These are phyloP conservation scores for Cardiocondyla obscurior DNA, from an alignment of 1,140 invertebrate species.

Conservation along the genomic window DNA sequence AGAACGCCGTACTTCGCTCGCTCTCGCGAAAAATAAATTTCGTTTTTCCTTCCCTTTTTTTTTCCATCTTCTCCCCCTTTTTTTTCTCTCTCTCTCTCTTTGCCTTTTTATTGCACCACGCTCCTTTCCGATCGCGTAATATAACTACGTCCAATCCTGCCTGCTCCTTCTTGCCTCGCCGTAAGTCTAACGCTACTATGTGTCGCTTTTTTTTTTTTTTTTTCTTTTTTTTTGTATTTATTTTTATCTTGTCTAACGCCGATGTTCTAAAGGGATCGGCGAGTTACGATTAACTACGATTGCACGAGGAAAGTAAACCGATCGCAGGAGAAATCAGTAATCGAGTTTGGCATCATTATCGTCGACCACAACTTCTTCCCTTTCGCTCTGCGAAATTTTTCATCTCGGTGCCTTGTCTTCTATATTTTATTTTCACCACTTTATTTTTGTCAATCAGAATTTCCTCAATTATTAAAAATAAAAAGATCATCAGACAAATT, in stretches of 20 bases:
- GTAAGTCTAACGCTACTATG: conserved; percentile 7
- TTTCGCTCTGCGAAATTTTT: background rate
- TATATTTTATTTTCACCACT: no score
- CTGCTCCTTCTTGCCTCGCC: background rate
- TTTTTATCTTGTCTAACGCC: conserved; percentile 15
- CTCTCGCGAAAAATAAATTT: conserved; percentile 32
- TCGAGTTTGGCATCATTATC: conserved; percentile 18
- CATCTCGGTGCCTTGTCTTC: no score
- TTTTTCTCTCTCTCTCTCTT: background rate
- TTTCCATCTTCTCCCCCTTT: background rate
- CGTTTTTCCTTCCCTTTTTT: background rate
- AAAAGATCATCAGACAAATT: conserved; percentile 23
- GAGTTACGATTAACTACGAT: conserved; percentile 25
- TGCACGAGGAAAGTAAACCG: conserved; percentile 18
- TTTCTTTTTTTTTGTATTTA: background rate
- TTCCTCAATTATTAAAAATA: conserved; percentile 22
- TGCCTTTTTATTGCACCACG: background rate
- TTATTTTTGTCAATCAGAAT: conserved; percentile 10
- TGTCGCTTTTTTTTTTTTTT: conserved; percentile 16
- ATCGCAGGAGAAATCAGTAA: conserved; percentile 12
- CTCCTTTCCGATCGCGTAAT: background rate
- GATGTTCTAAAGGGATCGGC: conserved; percentile 6
- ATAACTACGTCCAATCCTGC: conserved; percentile 1
- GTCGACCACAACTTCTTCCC: background rate
- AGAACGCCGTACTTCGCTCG: conserved; percentile 2